Evolutionary conservation across 2,113 vertebrate species (phyloP).

Genomic region (Myrmophylax atrothorax): DNA sequence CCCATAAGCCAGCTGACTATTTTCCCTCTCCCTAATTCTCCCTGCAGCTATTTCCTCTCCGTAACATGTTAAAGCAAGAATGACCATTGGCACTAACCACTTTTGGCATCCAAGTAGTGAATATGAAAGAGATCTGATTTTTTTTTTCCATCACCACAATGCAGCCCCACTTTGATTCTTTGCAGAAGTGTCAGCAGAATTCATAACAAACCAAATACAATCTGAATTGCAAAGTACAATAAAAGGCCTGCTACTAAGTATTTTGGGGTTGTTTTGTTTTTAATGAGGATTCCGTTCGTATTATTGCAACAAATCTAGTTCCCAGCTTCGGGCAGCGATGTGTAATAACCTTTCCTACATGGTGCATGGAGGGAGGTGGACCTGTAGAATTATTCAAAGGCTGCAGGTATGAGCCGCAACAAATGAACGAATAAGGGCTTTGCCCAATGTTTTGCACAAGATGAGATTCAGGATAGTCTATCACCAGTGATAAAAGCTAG

Average conservation of each 20-base stretch:
- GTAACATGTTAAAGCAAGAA: slow-evolving; percentile 70
- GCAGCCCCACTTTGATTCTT: slow-evolving; percentile 9
- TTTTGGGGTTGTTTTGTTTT: not conserved
- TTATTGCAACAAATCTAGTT: not conserved
- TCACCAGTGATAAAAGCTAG: not conserved
- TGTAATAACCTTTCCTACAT: not conserved
- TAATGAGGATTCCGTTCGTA: not conserved
- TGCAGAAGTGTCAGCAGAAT: slow-evolving; percentile 17
- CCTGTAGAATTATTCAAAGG: not conserved
- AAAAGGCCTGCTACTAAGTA: not conserved
- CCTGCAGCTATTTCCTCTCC: slow-evolving; percentile 69
- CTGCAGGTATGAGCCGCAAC: not conserved
- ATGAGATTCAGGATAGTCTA: not conserved
- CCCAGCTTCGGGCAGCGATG: not conserved
- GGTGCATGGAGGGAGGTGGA: not conserved
- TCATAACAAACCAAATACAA: slow-evolving; percentile 12
- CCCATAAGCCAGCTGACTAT: slow-evolving; percentile 58
- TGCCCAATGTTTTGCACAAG: not conserved
- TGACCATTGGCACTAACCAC: slow-evolving; percentile 49
- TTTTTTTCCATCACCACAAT: not conserved
- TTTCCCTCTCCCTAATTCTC: slow-evolving; percentile 35
- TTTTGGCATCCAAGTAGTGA: slow-evolving; percentile 60
- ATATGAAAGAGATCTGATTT: slow-evolving; percentile 57
- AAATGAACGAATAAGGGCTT: not conserved
- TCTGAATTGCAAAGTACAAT: not conserved